Evolutionary conservation across 2,113 vertebrate genomes (phyloP).

Genomic region (Hydrolagus affinis): DNA sequence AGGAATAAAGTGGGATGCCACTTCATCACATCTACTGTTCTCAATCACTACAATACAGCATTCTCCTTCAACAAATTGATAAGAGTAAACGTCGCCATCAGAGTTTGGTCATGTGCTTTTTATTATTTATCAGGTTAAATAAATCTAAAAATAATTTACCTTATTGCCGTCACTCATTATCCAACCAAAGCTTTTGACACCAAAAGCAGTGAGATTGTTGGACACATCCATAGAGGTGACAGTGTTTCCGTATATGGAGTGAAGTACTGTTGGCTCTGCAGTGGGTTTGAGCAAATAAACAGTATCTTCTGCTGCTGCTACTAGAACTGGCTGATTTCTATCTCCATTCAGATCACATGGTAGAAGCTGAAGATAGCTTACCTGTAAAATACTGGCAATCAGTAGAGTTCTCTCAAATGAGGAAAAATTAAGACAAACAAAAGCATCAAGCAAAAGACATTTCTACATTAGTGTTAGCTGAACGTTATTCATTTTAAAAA

Average conservation of each 20-base stretch:
- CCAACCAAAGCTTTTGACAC: conserved; percentile 81
- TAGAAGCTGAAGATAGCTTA: conserved; percentile 69
- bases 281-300: conserved; percentile 70
- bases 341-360: conserved; percentile 48
- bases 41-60: too few species aligned
- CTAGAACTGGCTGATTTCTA: conserved; percentile 50
- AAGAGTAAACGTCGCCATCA: neutral
- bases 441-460: too few species aligned
- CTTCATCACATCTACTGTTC: neutral
- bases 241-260: conserved; percentile 79
- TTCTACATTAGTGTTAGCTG: too few species aligned
- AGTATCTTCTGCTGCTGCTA: conserved; percentile 68
- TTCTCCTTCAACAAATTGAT: neutral
- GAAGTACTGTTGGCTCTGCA: conserved; percentile 58
- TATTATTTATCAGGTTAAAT: neutral
- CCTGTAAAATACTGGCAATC: conserved; percentile 52
- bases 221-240: conserved; percentile 80
- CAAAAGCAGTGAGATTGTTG: conserved; percentile 61
- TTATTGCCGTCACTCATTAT: conserved; percentile 81
- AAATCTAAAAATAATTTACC: conserved; percentile 51
- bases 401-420: neutral
- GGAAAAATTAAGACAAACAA: too few species aligned
- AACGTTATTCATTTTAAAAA: too few species aligned
- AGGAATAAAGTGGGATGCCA: neutral
- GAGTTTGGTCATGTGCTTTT: neutral